Base-by-base conservation (phyloP, 2,888 invertebrate species). In the Aporophyla lueneburgensis region DNA sequence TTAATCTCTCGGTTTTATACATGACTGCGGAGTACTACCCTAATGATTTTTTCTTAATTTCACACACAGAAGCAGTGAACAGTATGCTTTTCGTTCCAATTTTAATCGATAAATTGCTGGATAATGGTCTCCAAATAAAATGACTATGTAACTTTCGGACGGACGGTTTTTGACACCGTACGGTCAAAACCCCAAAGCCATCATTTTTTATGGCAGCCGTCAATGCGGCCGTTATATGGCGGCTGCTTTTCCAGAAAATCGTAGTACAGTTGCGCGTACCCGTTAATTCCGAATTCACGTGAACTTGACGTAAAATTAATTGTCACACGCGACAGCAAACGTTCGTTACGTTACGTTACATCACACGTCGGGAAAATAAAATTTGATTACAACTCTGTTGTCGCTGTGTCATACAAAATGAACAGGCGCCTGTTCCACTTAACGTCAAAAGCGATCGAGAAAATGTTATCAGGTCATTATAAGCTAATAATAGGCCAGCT, bases 281-380 rank as follows among this genome's bases (percentile, higher is more conserved):
- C 21, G 14, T n/a, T 27, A 27, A 27, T 68, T 54, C 21, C 21
- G 16, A 27, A 19, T 12, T 33, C 2, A 61, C 16, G 16, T 70
- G 5, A 59, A 27, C 12, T 54, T n/a, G 4, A 54, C 33, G 40
- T n/a, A 16, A 69, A 19, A 54, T 72, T 56, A 58, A 61, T 61
- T 56, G 40, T 61, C 40, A 43, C 59, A 40, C 3, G 27, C 27
- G 7, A 65, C 40, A 54, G 9, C 33, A 10, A 61, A 33, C 33
- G 33, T 33, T 33, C 43, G 2, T 33, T n/a, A 24, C 49, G 33
- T 10, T 16, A 65, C 10, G 27, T n/a, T 27, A 21, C 27, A 63
- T 43, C 24, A n/a, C 71, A 77, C 51, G 61, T 62, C 54, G 12
- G 53, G 62, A 71, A 77, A 78, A 78, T 53, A 54, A 59, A 51